Base-by-base conservation (phyloP, 2,888 invertebrate species). In the Monopis laevigella region DNA sequence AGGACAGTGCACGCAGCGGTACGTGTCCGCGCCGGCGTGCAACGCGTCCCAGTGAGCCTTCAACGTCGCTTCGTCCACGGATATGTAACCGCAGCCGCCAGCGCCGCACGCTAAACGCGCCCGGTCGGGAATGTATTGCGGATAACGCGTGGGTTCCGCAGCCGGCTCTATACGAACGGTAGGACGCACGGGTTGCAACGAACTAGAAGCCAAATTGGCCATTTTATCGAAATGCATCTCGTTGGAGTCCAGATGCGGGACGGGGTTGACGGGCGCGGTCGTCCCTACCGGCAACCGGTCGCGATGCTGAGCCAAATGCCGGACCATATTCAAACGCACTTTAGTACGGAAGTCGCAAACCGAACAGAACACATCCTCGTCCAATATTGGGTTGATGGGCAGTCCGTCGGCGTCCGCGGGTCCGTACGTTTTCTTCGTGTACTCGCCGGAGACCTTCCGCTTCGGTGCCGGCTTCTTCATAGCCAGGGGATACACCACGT, bases 151-250 rank as follows among this genome's bases (percentile, higher is more conserved):
- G 2, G 61, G 24, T 24, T 24, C n/a, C 24, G 24, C 24, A 10
- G 24, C 24, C 6, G 6, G 24, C 24, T 6, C 24, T 6, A 24
- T 61, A 6, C 71, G 65, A 73, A 75, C 80, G 28, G 75, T 2
- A 69, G n/a, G n/a, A n/a, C n/a, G 57, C 11, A 58, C 59, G 24
- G 10, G 24, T 7, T 24, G 49, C 12, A 63, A 51, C 8, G 86
- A 90, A 49, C 88, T 90, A n/a, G 88, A 87, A 0, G 93, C 92
- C 12, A 92, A 78, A 60, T 93, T 93, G 0, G 88, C 83, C 93
- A 93, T 93, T 60, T 88, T 90, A 60, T 93, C 92, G 56, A 92
- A 93, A 83, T 92, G 90, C 49, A 84, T 86, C 56, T 92, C 91
- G 48, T 88, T 88, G 28, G 87, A 86, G 49, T 89, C 88, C 26